A percentile compares a stretch with the other conserved stretches of the same genome.
These are phyloP conservation scores for Ammospiza caudacuta DNA, from an alignment of 2,113 vertebrate genomes.

Conservation along the genomic window DNA sequence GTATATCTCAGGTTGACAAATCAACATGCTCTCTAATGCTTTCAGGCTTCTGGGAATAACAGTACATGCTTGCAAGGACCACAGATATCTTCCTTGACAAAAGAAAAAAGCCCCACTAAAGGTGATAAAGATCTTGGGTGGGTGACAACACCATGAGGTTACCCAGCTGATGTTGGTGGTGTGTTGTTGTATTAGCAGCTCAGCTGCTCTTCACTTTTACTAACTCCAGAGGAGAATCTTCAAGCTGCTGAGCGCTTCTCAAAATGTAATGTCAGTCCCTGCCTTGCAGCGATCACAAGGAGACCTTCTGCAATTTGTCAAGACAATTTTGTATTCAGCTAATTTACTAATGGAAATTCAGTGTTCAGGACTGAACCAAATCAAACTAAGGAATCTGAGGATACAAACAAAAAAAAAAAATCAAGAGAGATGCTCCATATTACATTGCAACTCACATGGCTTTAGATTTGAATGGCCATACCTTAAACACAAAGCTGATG, in stretches of 20 bases:
- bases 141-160: neutral
- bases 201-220: neutral
- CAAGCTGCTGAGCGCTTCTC: neutral
- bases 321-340: neutral
- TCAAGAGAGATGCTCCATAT: neutral
- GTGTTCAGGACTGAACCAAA: neutral
- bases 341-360: neutral
- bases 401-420: neutral
- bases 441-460: neutral
- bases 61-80: neutral
- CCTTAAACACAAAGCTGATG: neutral
- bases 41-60: slow-evolving; percentile 2
- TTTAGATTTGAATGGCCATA: neutral
- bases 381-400: neutral
- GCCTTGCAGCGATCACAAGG: neutral
- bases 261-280: neutral
- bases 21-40: neutral
- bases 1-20: neutral
- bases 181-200: neutral
- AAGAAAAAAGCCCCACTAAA: neutral
- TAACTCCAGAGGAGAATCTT: neutral
- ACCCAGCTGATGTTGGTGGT: neutral
- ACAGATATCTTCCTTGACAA: neutral
- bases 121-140: neutral
- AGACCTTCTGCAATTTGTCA: neutral